Percentiles rank a stretch among this genome's conserved stretches.
These are phyloP conservation scores for Myopa tessellatipennis DNA, from an alignment of 2,888 invertebrate species.

Conservation along the genomic window DNA sequence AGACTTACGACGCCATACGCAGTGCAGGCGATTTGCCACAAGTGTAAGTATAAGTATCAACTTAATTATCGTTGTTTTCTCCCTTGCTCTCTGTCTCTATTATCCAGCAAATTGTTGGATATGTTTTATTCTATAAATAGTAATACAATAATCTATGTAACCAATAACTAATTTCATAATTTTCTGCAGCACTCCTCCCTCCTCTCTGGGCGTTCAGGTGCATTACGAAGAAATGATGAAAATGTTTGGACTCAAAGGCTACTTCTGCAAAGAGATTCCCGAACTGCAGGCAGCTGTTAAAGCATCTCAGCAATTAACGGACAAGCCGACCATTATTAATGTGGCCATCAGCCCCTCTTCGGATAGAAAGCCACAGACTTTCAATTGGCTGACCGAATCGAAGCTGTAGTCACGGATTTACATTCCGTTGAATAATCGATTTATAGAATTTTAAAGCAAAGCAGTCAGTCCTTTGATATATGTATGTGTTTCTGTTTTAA, in stretches of 20 bases:
- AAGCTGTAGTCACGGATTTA: constrained; percentile 74
- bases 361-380: constrained; percentile 90
- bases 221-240: constrained; percentile 92
- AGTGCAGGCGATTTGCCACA: constrained; percentile 78
- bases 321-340: constrained; percentile 89
- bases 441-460: background rate
- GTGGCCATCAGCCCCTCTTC: constrained; percentile 89
- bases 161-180: background rate
- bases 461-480: background rate
- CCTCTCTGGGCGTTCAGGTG: constrained; percentile 80
- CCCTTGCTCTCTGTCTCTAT: too few species aligned
- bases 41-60: constrained; percentile 72
- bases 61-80: too few species aligned
- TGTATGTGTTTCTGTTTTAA: constrained; percentile 15
- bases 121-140: too few species aligned
- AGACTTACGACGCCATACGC: constrained; percentile 79
- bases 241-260: constrained; percentile 85
- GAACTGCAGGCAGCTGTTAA: constrained; percentile 80
- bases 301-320: constrained; percentile 75
- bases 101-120: too few species aligned
- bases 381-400: constrained; percentile 92
- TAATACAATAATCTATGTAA: too few species aligned
- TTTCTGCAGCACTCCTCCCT: constrained; percentile 81
- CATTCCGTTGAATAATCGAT: background rate
- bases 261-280: constrained; percentile 81